A percentile compares a stretch with the other conserved stretches of the same genome.
These are phyloP conservation scores for Hemicentrotus pulcherrimus DNA, from an alignment of 35 echinoderm and acorn worm species.

Conservation along the genomic window DNA sequence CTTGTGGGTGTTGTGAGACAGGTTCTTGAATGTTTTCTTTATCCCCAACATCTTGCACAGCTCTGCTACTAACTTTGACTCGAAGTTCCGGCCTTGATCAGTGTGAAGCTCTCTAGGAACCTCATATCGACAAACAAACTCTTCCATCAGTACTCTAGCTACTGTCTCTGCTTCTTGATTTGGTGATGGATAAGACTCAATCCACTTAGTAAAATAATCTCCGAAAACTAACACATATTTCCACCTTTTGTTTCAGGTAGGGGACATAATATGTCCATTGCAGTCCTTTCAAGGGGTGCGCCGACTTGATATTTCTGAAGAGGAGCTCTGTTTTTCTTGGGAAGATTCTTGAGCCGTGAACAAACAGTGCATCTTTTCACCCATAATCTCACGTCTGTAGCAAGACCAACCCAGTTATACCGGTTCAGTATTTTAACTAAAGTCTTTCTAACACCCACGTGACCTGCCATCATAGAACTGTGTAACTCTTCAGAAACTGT, in stretches of 20 bases:
- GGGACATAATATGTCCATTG: conserved; percentile 74
- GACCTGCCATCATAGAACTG: conserved; percentile 22
- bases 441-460: conserved; percentile 46
- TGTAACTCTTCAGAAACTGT: conserved; percentile 42
- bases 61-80: conserved; percentile 55
- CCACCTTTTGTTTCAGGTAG: conserved; percentile 64
- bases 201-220: too few species aligned
- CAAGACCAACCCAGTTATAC: conserved; percentile 50
- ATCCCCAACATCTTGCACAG: conserved; percentile 70
- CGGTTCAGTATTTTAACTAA: conserved; percentile 6
- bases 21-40: conserved; percentile 64
- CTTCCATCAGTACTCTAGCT: too few species aligned
- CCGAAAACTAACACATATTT: too few species aligned
- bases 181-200: too few species aligned
- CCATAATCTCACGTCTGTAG: conserved; percentile 35
- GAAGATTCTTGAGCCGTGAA: conserved; percentile 46
- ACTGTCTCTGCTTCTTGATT: too few species aligned
- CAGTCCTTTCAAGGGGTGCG: conserved; percentile 70
- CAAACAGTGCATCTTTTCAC: conserved; percentile 49
- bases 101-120: conserved; percentile 66
- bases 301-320: conserved; percentile 59
- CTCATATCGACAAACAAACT: too few species aligned
- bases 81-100: conserved; percentile 79
- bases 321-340: conserved; percentile 40
- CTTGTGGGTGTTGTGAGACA: conserved; percentile 56